phyloP scores from a whole-genome alignment of 2,888 invertebrate genomes.

The Phlogophora meticulosa region DNA sequence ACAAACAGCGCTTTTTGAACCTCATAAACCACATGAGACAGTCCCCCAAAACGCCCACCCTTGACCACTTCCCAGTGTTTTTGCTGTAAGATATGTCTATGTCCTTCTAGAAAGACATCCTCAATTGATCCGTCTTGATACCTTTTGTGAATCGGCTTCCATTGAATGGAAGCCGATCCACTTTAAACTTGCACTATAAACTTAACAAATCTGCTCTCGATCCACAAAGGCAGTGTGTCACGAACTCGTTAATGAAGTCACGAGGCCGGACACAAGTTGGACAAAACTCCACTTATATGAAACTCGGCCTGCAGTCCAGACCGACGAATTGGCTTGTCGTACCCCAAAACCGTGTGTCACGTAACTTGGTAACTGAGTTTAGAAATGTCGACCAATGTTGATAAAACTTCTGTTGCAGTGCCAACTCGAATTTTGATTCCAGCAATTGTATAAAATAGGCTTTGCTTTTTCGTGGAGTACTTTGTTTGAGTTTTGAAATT shows the following conservation, averaged over 20 bases:
- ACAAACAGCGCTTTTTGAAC: no score
- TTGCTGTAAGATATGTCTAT: no score
- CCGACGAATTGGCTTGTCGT: conserved; percentile 37
- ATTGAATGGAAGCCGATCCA: background rate
- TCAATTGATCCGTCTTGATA: no score
- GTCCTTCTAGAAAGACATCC: no score
- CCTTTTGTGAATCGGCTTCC: background rate
- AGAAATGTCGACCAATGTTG: conserved; percentile 60
- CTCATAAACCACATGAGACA: no score
- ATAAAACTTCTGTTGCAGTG: conserved; percentile 63
- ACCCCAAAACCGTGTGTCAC: conserved; percentile 47
- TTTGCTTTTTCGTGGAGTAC: background rate
- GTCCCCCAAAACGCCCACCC: no score
- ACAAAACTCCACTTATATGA: conserved; percentile 53
- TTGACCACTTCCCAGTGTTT: no score
- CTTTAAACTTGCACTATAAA: background rate
- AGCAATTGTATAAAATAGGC: conserved; percentile 23
- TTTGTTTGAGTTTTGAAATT: background rate
- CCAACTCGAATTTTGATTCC: conserved; percentile 54
- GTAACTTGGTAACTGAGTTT: conserved; percentile 57
- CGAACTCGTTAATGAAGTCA: conserved; percentile 44
- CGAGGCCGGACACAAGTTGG: conserved; percentile 32
- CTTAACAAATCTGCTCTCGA: conserved; percentile 9
- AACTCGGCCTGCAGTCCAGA: conserved; percentile 34
- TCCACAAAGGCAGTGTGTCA: conserved; percentile 32